Base-by-base conservation (phyloP, 2,888 invertebrate species). In the Mythimna ferrago region DNA sequence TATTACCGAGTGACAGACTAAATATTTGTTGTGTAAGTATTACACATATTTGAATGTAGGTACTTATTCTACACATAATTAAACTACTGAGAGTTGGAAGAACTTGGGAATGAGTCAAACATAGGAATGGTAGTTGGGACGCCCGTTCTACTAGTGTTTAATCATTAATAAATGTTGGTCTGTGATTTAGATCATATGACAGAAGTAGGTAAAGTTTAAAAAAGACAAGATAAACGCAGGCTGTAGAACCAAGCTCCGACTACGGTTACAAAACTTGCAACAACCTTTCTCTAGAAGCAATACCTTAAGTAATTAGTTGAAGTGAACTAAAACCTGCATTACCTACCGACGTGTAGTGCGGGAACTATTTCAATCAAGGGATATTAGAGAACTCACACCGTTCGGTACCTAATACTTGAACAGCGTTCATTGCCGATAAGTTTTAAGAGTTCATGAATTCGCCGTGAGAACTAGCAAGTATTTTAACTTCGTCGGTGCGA, bases 321-420 rank as follows among this genome's bases (percentile, higher is more conserved):
- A 60, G 41, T 26, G 57, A 48, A 48, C 48, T 48, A 16, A 64
- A 44, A 73, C 56, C 48, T 73, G 32, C n/a, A 51, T 26, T 32
- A 57, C 44, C 3, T 2, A 9, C n/a, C n/a, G n/a, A n/a, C 51
- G 26, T 26, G 35, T 38, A 38, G 56, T 41, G 32, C 72, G 44
- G 44, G 19, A 72, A 58, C 73, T 62, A 68, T 68, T 76, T 44
- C 76, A 76, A 80, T 80, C 60, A 75, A 66, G 32, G 21, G n/a
- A 51, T 80, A 80, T 76, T 61, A 65, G 56, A 65, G 65, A 80
- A 80, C 51, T 62, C 56, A 56, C 56, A 38, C 19, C 72, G 65
- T 41, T 35, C 54, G n/a, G n/a, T 6, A 41, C 48, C 48, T 11
- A 44, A n/a, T 65, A 64, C 73, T 51, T 74, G 16, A 48, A 19